Base-by-base conservation (phyloP, 2,113 vertebrate genomes). In the Psophia crepitans region DNA sequence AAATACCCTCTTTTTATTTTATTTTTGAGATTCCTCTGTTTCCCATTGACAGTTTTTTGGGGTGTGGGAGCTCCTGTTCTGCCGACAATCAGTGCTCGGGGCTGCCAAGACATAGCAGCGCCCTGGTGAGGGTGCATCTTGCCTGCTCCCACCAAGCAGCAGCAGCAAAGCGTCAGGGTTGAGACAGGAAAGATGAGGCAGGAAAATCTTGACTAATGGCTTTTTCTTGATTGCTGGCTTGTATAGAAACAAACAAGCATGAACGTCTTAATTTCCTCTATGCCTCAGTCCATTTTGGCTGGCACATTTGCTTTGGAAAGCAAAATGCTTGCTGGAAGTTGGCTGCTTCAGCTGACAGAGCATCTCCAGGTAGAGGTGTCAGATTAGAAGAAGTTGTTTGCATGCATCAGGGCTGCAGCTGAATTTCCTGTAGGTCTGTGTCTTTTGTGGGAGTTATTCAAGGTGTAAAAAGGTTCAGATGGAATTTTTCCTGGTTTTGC, bases 41-140 rank as follows among this genome's bases (percentile, higher is more conserved):
- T 71, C 32, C 14, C 5, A 2, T 3, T 37, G 43, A 28, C 4
- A 32, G 27, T 13, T n/a, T 33, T 66, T n/a, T n/a, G 35, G 19
- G 49, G 74, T 53, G 27, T 39, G 53, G 48, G 44, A 43, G 35
- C 60, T 84, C 61, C 56, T 37, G 12, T 24, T 74, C 21, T 58
- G 54, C 28, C 4, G 4, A 8, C 1, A 1, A 8, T 26, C 41
- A 26, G 37, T 22, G 43, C 26, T 75, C 1, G 0, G 37, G n/a
- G 43, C 66, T 64, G 48, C 7, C 0, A 5, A 12, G 28, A 33
- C 46, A 44, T 49, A 35, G 63, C 11, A 10, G 12, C 48, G 53
- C n/a, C 51, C 64, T 60, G 33, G n/a, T 2, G 5, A 61, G 33
- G 64, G 44, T 56, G 46, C 4, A 6, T 37, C 49, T 60, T 33